These are phyloP conservation scores for Phenacoccus solenopsis DNA, from an alignment of 1,140 invertebrate genomes.

Conservation along the genomic window DNA sequence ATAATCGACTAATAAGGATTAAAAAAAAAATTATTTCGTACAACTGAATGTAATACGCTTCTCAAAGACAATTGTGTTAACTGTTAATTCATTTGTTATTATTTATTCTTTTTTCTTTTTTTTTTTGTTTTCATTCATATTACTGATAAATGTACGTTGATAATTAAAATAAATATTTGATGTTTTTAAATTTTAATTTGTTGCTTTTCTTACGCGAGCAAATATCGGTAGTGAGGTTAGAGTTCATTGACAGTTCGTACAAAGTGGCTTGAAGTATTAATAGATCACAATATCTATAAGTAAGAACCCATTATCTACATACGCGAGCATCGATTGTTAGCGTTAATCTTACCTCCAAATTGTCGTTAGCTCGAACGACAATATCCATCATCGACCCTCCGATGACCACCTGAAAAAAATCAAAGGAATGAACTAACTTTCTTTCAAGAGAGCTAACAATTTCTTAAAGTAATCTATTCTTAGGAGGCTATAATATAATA, in stretches of 20 bases:
- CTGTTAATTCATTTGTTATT: constrained; percentile 5
- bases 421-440: too few species aligned
- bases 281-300: not conserved
- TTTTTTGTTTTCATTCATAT: not conserved
- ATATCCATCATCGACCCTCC: constrained; percentile 70
- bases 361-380: constrained; percentile 47
- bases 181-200: not conserved
- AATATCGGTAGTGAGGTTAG: too few species aligned
- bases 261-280: not conserved
- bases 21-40: not conserved
- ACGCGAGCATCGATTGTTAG: not conserved
- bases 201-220: too few species aligned
- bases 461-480: too few species aligned
- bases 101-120: not conserved
- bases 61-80: constrained; percentile 1
- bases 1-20: not conserved
- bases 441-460: too few species aligned
- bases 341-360: constrained; percentile 53
- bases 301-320: not conserved
- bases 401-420: constrained; percentile 41
- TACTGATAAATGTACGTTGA: not conserved
- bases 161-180: not conserved
- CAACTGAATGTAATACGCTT: not conserved
- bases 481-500: too few species aligned
- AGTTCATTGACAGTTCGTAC: too few species aligned